Evolutionary conservation across 2,888 invertebrate species (phyloP), one percentile per base, ranked within the genome.

Genomic region (Diaperis boleti): DNA sequence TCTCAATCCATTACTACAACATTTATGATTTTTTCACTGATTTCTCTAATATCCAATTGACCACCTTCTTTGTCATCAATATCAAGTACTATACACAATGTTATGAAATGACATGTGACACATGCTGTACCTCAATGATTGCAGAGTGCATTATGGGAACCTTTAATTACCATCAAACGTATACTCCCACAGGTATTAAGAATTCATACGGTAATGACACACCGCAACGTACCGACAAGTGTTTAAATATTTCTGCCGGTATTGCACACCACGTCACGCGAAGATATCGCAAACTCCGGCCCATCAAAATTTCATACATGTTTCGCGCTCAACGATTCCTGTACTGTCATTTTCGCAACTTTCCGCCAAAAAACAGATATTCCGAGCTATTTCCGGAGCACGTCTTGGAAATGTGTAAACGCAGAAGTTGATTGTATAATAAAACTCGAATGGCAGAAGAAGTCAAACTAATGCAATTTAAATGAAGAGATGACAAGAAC

Each of bases 111-210:
- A 45, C 45, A 45, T 17, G 42, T 20, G 56, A 56, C 35, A 45
- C 56, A 44, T 41, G 20, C 15, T 29, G 44, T 18, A 35, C 45
- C 45, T 56, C n/a, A n/a, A n/a, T n/a, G 44, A 56, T 56, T 56
- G 44, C 44, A 56, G 56, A 35, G 31, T 56, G 56, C 45, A 56
- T 41, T 56, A 29, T 18, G 20, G 45, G 29, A 59, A 59, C 59
- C 59, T 50, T 44, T 52, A 52, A 60, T 60, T 60, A 59, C 18
- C 33, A 44, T 50, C 59, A 60, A 44, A 60, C 44, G 52, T 17
- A 33, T 6, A 22, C 41, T 60, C 59, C 44, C 59, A 60, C 59
- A 45, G 29, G 22, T 14, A 60, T 60, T 52, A 52, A 42, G 35
- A 60, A 60, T 60, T n/a, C 20, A 60, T 11, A 13, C 1, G 4